Evolutionary conservation across 2,888 invertebrate species (phyloP), one percentile per base, ranked within the genome.

Genomic region (Tupiocoris notatus): DNA sequence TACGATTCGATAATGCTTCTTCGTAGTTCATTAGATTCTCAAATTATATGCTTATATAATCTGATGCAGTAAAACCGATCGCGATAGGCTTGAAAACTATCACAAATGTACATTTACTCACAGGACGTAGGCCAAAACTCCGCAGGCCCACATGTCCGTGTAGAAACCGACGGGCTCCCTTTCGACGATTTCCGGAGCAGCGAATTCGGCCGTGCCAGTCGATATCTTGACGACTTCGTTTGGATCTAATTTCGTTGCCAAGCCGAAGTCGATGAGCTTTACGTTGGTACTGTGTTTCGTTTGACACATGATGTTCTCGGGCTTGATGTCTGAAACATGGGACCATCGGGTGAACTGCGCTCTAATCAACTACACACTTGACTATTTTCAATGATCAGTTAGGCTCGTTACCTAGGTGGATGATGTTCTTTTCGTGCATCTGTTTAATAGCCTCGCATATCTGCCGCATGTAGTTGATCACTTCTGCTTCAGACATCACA

Each of bases 91-190:
- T n/a, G n/a, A n/a, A n/a, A n/a, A n/a, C n/a, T n/a, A n/a, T n/a
- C n/a, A n/a, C n/a, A n/a, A n/a, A n/a, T 23, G 12, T 54, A 23
- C n/a, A 23, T 16, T 61, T 54, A 91, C 95, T 93, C 86, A 96
- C 92, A 99, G 87, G 58, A 99, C 98, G 84, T 99, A 99, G 17
- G 95, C 91, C n/a, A 99, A 88, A 0, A 99, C 99, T 82, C 99
- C 99, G 39, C 97, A 93, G 54, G 98, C 98, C 99, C 99, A 99
- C 99, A 99, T 99, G 84, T 99, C 99, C 0, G 99, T 99, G 86
- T 98, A 99, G 88, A 99, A 99, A 75, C 99, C 99, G 78, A 99
- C 98, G 0, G 98, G 96, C 84, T 99, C 98, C 17, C 98, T 89
- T 83, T 98, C 97, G 0, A 98, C 98, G 79, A 99, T 97, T 88